Percentiles rank a stretch among this genome's conserved stretches.
Evolutionary conservation across 2,113 vertebrate species (phyloP).

Genomic region (Mustelus asterias): DNA sequence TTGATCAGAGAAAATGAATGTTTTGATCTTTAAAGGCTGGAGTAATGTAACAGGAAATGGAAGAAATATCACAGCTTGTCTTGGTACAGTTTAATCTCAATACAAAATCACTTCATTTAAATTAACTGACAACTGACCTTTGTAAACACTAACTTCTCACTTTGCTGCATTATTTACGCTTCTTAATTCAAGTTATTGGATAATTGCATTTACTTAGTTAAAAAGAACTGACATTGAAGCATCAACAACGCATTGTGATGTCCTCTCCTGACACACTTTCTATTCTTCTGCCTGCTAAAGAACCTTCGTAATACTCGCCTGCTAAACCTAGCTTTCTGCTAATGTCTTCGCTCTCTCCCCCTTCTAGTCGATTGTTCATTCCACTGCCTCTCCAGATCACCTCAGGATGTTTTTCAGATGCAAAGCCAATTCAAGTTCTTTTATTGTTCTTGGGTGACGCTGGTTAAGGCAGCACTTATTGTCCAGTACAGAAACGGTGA

Average conservation of each 20-base stretch:
- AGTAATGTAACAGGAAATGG: background rate
- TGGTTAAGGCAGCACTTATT: background rate
- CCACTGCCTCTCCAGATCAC: background rate
- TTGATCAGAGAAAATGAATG: background rate
- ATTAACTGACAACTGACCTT: background rate
- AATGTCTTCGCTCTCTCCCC: background rate
- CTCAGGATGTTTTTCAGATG: background rate
- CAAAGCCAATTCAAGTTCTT: background rate
- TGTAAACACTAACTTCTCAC: background rate
- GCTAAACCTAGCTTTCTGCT: background rate
- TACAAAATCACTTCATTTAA: background rate
- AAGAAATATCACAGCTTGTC: background rate
- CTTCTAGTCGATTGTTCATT: background rate
- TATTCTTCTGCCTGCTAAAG: background rate
- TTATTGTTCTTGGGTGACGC: background rate
- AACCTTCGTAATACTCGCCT: background rate
- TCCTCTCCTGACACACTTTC: background rate
- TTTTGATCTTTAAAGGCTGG: background rate
- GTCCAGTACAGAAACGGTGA: background rate
- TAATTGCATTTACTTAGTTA: background rate
- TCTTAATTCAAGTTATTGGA: background rate
- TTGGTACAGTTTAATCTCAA: background rate
- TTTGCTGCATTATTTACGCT: background rate
- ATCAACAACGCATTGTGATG: background rate
- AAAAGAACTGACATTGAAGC: background rate